A percentile compares a stretch with the other conserved stretches of the same genome.
Conservation (phyloP, 2,888 invertebrate species). For the Colletes collaris region DNA sequence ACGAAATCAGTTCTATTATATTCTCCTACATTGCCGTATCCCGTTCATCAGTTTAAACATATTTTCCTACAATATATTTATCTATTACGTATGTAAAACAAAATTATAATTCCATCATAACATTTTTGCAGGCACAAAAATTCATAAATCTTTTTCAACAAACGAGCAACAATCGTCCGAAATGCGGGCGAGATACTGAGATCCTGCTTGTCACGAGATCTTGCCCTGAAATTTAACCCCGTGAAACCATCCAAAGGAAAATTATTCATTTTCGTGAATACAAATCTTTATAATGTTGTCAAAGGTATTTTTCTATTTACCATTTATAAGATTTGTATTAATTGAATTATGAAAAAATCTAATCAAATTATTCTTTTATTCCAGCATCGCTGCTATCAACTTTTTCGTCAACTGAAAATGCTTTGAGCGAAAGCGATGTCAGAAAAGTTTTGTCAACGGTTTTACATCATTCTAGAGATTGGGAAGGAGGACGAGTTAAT, state of each 20-base stretch:
- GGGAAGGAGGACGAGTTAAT: slow-evolving; percentile 9
- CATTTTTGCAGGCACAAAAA: slow-evolving; percentile 7
- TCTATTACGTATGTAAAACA: neutral
- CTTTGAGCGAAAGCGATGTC: slow-evolving; percentile 6
- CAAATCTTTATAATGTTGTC: slow-evolving; percentile 14
- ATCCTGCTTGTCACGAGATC: slow-evolving; percentile 1
- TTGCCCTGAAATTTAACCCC: slow-evolving; percentile 14
- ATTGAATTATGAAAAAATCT: slow-evolving; percentile 11
- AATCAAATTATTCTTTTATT: slow-evolving; percentile 6
- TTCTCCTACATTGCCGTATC: no score
- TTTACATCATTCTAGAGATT: neutral
- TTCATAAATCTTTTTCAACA: neutral
- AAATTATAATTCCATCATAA: slow-evolving; percentile 2
- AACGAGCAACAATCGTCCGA: neutral
- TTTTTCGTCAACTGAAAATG: slow-evolving; percentile 5
- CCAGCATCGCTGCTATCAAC: slow-evolving; percentile 13
- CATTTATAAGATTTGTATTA: slow-evolving; percentile 1
- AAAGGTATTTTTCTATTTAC: slow-evolving; percentile 13
- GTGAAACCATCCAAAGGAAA: slow-evolving; percentile 3
- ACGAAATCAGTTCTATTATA: no score
- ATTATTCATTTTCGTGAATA: neutral
- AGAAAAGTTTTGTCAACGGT: neutral
- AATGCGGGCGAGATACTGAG: slow-evolving; percentile 7
- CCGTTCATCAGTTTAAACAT: no score
- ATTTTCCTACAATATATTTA: neutral